These are phyloP conservation scores for Epizoanthus stellaris DNA, from an alignment of 92 coral and sea anemone species.

Conservation along the genomic window DNA sequence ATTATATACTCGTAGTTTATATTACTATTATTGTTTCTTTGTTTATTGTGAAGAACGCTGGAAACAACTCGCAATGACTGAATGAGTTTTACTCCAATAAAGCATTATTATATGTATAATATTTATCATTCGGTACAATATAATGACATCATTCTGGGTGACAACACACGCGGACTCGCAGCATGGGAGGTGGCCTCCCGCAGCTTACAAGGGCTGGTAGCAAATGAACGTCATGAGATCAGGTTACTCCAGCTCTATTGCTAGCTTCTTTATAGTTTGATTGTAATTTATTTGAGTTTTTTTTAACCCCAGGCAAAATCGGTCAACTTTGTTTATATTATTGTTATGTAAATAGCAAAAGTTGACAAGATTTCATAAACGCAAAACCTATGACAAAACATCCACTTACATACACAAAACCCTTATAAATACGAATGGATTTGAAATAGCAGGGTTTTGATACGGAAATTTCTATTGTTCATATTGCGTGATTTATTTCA, in stretches of 20 bases:
- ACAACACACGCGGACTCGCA: not conserved
- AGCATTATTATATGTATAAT: too few species aligned
- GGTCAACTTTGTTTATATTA: not conserved
- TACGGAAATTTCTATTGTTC: not conserved
- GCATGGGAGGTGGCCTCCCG: not conserved
- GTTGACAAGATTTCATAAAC: constrained; percentile 1
- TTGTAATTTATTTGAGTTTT: not conserved
- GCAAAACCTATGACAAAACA: constrained; percentile 10
- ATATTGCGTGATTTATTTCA: not conserved
- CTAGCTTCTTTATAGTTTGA: not conserved
- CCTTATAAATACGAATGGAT: not conserved
- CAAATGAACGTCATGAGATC: not conserved
- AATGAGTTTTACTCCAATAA: too few species aligned
- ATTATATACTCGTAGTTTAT: too few species aligned
- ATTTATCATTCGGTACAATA: too few species aligned
- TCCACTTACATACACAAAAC: not conserved
- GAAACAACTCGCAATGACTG: too few species aligned
- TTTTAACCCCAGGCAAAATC: not conserved
- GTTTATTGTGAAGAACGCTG: too few species aligned
- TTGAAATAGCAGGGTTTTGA: not conserved
- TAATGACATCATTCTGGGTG: too few species aligned
- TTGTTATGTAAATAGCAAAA: constrained; percentile 18
- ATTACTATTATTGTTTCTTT: too few species aligned
- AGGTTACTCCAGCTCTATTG: not conserved
- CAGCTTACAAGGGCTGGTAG: not conserved